These are phyloP conservation scores for Drosophila affinis DNA, from an alignment of 2,888 invertebrate species.

Conservation along the genomic window DNA sequence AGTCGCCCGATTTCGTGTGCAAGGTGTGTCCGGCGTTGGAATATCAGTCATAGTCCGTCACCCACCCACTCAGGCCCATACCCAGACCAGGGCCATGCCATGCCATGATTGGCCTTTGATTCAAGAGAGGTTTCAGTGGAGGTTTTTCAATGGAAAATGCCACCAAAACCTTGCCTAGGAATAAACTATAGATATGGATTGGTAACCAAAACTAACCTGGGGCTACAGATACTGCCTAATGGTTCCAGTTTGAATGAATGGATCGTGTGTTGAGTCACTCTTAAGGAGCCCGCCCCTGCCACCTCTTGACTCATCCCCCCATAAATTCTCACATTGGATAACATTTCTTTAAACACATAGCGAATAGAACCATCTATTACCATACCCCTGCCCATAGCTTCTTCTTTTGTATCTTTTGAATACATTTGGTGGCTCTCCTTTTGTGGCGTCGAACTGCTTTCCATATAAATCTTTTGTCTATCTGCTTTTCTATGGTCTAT, in stretches of 20 bases:
- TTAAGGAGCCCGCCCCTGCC: background rate
- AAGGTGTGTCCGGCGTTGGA: slow-evolving; percentile 64
- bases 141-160: background rate
- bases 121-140: background rate
- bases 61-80: slow-evolving; percentile 2
- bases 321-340: background rate
- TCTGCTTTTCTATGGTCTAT: slow-evolving; percentile 3
- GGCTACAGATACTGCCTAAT: background rate
- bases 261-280: background rate
- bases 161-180: background rate
- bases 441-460: background rate
- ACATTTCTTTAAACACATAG: background rate
- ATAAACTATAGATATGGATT: background rate
- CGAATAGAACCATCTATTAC: background rate
- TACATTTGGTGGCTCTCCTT: background rate
- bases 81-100: background rate
- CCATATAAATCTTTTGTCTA: slow-evolving; percentile 1
- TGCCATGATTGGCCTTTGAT: background rate
- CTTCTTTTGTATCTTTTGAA: no score
- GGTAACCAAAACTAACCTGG: background rate
- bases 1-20: slow-evolving; percentile 48
- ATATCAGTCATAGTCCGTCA: slow-evolving; percentile 38
- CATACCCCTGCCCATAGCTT: background rate
- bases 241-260: background rate
- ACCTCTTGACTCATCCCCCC: background rate